Base-by-base conservation (phyloP, 64 coral and sea anemone species). In the Stichodactyla helianthus region DNA sequence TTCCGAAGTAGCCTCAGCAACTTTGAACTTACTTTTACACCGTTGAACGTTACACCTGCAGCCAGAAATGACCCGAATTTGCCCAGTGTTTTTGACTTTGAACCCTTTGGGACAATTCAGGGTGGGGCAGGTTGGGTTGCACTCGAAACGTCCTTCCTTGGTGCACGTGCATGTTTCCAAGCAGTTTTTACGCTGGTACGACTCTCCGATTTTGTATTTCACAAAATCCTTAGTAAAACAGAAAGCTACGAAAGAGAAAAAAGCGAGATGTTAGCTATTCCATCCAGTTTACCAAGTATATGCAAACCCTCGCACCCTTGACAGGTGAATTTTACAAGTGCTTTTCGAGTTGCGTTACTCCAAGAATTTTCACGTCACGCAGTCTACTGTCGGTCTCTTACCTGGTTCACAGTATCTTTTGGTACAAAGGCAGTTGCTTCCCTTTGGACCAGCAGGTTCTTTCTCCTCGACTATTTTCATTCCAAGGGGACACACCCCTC, bases 151-250 rank as follows among this genome's bases (percentile, higher is more conserved):
- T 51, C 74, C 84, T n/a, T 91, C 86, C 23, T 86, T 83, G n/a
- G 85, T 86, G 60, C 89, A 91, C 6, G 77, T 82, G 50, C 89
- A 91, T 10, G 7, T 86, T 54, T 86, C 44, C 4, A 77, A 86
- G 50, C 89, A 91, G 58, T 87, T 91, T 14, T 27, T 51, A 2
- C 50, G 61, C 57, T 22, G 63, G 74, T 86, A 91, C 0, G 89
- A 86, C 14, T 91, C 89, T 52, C 78, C 90, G 50, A 87, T 62
- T 82, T 87, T 87, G 31, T 82, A 91, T 67, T 83, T 70, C 65
- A 82, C 15, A 51, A 19, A 31, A 61, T 65, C 63, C 6, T 71
- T 77, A 16, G 81, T 70, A 55, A 53, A 82, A 20, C 90, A 91
- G 63, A 82, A 15, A 44, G 74, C 90, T 87, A 23, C 9, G 82